phyloP scores from a whole-genome alignment of 2,797 vertebrate species.

The Alosa sapidissima region DNA sequence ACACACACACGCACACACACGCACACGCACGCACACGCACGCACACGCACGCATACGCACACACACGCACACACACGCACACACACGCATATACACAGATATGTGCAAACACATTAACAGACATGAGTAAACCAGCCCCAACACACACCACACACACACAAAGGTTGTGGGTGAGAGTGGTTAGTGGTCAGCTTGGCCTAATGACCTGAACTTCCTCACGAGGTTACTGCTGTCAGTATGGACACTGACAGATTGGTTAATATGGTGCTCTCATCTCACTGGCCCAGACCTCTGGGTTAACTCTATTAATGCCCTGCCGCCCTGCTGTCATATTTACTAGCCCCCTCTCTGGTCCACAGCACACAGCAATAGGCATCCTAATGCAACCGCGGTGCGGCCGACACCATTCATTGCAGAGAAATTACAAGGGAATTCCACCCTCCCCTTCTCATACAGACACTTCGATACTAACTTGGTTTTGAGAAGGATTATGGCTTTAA shows the following conservation, averaged over 20 bases:
- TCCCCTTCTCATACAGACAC: constrained; percentile 75
- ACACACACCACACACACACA: constrained; percentile 20
- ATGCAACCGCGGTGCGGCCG: constrained; percentile 68
- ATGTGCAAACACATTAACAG: not conserved
- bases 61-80: not conserved
- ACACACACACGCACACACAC: not conserved
- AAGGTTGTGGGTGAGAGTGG: constrained; percentile 54
- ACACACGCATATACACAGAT: not conserved
- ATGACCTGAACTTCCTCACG: constrained; percentile 56
- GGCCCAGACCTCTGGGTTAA: constrained; percentile 69
- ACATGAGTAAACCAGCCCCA: not conserved
- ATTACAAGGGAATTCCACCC: constrained; percentile 61
- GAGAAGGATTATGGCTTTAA: constrained; percentile 68
- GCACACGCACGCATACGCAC: not conserved
- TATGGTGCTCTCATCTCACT: constrained; percentile 57
- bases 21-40: no score
- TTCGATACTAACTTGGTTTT: constrained; percentile 82
- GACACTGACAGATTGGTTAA: constrained; percentile 72
- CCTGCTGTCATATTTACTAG: constrained; percentile 74
- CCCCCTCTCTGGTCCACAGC: constrained; percentile 52
- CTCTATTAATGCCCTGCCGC: constrained; percentile 74
- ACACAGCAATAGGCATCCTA: constrained; percentile 71
- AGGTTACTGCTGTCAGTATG: constrained; percentile 62
- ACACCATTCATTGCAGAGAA: constrained; percentile 67
- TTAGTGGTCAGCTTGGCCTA: constrained; percentile 63